Base-by-base conservation (phyloP, 2,113 vertebrate species). In the Eudyptes chrysolophus region DNA sequence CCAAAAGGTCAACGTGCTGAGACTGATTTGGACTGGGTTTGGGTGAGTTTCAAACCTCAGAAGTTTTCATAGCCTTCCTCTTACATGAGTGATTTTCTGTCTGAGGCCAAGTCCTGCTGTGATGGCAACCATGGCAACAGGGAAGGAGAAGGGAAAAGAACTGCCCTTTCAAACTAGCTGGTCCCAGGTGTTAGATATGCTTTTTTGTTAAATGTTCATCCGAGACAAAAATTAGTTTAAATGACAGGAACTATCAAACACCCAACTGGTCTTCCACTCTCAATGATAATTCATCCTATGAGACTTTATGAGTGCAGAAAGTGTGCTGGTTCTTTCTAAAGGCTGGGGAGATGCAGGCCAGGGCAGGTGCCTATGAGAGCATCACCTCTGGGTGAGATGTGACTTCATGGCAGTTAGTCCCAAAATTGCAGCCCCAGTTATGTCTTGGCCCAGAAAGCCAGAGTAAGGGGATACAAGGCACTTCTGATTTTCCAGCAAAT, bases 21-120 rank as follows among this genome's bases (percentile, higher is more conserved):
- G 42, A 22, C 61, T 92, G 57, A 22, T 82, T 68, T 84, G 76
- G 61, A 15, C 60, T 70, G 57, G 8, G 24, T 77, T 80, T 91
- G 58, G 80, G 36, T n/a, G 46, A 89, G 22, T 89, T 96, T 87
- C 74, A 95, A 76, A 91, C 54, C 89, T 95, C 81, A 69, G 61
- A 65, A 94, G 80, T 89, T 75, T 87, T 89, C 62, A 29, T 72
- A 68, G 78, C 46, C 75, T 96, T 85, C 84, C 66, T 89, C 29
- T 85, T 87, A 66, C 54, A 64, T 36, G 64, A 96, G 10, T 87
- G 71, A 64, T 94, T 94, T 69, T 93, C 57, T 72, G 36, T 80
- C 61, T 72, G 62, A 90, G 66, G 57, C 91, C 75, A 89, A 83
- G 46, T 89, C 84, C 49, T 95, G 78, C 87, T 96, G 84, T 77